Percentiles rank a stretch among this genome's conserved stretches.
Conservation (phyloP, 1,140 invertebrate species). For the Cephus cinctus region DNA sequence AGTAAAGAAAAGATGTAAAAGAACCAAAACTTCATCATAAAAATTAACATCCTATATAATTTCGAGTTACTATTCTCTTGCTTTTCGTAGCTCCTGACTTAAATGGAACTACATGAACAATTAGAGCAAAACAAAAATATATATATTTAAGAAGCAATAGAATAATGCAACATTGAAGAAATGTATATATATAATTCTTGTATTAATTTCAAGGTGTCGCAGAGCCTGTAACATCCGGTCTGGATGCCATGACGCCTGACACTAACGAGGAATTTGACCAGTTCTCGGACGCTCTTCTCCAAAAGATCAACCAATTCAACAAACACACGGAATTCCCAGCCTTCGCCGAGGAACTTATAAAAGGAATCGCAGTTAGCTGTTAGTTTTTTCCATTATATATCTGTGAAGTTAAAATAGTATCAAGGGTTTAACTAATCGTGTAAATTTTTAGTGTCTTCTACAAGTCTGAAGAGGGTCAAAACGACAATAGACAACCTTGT, state of each 20-base stretch:
- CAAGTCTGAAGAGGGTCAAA: constrained; percentile 80
- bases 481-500: constrained; percentile 74
- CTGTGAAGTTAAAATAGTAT: constrained; percentile 7
- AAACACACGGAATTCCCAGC: constrained; percentile 70
- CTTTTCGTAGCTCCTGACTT: too few relatives aligned
- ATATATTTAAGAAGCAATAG: too few relatives aligned
- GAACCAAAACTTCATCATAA: too few relatives aligned
- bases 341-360: constrained; percentile 79
- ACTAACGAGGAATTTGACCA: constrained; percentile 81
- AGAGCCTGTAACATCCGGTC: constrained; percentile 53
- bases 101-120: too few relatives aligned
- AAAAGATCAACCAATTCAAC: constrained; percentile 70
- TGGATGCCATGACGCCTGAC: constrained; percentile 68
- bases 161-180: too few relatives aligned
- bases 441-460: constrained; percentile 64
- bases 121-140: too few relatives aligned
- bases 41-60: too few relatives aligned
- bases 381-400: constrained; percentile 52
- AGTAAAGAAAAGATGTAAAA: too few relatives aligned
- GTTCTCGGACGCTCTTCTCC: constrained; percentile 70
- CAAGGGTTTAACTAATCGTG: too few relatives aligned
- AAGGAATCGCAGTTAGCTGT: constrained; percentile 76
- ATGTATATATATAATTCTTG: too few relatives aligned
- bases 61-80: too few relatives aligned
- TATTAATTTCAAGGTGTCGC: constrained; percentile 59